Percentiles rank a stretch among this genome's conserved stretches.
Evolutionary conservation across 2,113 vertebrate genomes (phyloP).

Genomic region (Mesocricetus auratus): DNA sequence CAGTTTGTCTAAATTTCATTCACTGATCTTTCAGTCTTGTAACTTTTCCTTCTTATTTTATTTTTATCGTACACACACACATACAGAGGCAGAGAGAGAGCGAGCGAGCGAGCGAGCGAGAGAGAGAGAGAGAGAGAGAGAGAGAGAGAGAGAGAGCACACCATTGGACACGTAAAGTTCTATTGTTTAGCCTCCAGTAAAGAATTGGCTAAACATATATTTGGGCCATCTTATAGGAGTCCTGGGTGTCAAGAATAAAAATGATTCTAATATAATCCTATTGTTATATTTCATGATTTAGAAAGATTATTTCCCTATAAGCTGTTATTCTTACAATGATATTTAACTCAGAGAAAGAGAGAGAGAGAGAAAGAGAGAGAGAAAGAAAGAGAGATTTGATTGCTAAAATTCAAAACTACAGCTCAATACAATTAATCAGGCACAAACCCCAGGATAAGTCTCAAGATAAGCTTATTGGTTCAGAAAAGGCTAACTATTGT

Average conservation of each 20-base stretch:
- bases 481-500: not conserved
- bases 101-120: not conserved
- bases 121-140: not conserved
- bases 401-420: conserved; percentile 39
- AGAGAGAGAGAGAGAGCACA: not conserved
- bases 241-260: not conserved
- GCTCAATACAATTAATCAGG: not conserved
- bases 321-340: conserved; percentile 11
- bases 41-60: not conserved
- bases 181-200: not conserved
- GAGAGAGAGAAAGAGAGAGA: too few species aligned
- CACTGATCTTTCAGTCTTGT: not conserved
- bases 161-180: not conserved
- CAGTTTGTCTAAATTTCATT: conserved; percentile 12
- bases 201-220: not conserved
- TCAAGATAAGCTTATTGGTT: not conserved
- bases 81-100: not conserved
- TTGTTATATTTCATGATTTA: conserved; percentile 24
- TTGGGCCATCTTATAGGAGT: not conserved
- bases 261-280: conserved; percentile 24
- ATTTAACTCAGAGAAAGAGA: not conserved
- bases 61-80: not conserved
- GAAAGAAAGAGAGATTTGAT: not conserved
- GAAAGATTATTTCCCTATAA: conserved; percentile 19
- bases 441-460: not conserved